phyloP scores from a whole-genome alignment of 2,888 invertebrate genomes.

The Tenthredo scrophulariae region DNA sequence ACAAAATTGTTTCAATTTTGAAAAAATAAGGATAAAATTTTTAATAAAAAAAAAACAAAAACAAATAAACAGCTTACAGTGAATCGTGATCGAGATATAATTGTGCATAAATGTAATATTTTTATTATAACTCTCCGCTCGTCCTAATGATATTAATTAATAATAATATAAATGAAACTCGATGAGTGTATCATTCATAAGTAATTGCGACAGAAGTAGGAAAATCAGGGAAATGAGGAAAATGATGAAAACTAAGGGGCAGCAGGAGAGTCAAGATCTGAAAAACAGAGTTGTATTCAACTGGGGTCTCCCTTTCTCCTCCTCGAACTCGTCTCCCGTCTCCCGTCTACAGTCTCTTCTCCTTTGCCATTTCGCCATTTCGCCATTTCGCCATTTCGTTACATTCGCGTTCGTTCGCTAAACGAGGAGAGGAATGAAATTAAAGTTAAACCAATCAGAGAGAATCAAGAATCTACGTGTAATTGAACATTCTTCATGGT shows the following conservation, averaged over 20 bases:
- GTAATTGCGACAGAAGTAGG: conserved; percentile 26
- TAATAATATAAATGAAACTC: conserved; percentile 52
- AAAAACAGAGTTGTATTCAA: conserved; percentile 3
- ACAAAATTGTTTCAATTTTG: not conserved
- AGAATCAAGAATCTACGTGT: conserved; percentile 44
- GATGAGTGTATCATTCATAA: conserved; percentile 28
- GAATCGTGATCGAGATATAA: not conserved
- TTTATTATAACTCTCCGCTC: not conserved
- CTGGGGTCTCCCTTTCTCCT: not conserved
- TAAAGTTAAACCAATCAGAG: conserved; percentile 46
- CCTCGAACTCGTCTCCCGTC: not conserved
- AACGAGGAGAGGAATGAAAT: conserved; percentile 24
- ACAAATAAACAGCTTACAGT: not conserved
- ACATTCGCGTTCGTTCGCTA: not conserved
- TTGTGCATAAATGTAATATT: not conserved
- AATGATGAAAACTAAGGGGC: not conserved
- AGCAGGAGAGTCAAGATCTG: not conserved
- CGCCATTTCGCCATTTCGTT: not conserved
- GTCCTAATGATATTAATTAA: conserved; percentile 53
- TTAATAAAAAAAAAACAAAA: not conserved
- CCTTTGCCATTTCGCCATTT: not conserved
- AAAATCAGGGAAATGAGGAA: not conserved
- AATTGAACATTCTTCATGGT: conserved; percentile 30
- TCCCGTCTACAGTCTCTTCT: not conserved
- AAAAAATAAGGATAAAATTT: not conserved